Conservation (phyloP, 2,888 invertebrate genomes). For the Argyra leucocephala region DNA sequence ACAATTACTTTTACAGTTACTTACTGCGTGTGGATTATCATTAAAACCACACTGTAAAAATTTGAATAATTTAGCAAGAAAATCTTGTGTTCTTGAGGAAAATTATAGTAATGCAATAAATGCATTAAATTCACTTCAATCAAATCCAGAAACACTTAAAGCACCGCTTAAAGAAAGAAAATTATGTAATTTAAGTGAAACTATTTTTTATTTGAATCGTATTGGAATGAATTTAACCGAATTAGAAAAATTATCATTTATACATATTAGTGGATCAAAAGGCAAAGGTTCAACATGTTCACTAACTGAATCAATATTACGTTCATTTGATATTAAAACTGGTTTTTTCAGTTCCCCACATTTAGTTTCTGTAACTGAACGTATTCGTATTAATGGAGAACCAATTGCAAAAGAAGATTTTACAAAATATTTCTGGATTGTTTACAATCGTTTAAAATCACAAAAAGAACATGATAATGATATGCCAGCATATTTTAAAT, state of each 20-base stretch:
- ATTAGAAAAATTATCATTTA: slow-evolving; percentile 67
- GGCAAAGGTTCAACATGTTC: slow-evolving; percentile 97
- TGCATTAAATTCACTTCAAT: slow-evolving; percentile 61
- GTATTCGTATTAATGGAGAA: slow-evolving; percentile 77
- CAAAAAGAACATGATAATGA: slow-evolving; percentile 51
- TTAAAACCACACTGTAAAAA: not conserved
- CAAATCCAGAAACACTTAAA: slow-evolving; percentile 55
- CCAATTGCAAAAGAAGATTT: slow-evolving; percentile 68
- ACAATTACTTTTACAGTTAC: not conserved
- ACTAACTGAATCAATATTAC: slow-evolving; percentile 78
- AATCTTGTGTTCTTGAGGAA: not conserved
- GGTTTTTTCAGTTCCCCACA: slow-evolving; percentile 97
- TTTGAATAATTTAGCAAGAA: not conserved
- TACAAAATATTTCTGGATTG: slow-evolving; percentile 68
- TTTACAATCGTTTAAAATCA: slow-evolving; percentile 56
- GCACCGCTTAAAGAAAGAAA: slow-evolving; percentile 44
- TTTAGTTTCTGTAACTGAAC: slow-evolving; percentile 79
- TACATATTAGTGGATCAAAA: slow-evolving; percentile 95
- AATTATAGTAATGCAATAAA: slow-evolving; percentile 47
- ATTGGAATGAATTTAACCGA: slow-evolving; percentile 55
- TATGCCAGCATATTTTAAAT: slow-evolving; percentile 91
- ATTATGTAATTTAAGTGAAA: slow-evolving; percentile 37
- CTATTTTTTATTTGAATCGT: slow-evolving; percentile 51
- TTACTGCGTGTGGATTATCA: not conserved
- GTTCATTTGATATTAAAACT: slow-evolving; percentile 72